Base-by-base conservation (phyloP, 1,140 invertebrate genomes). In the Agrypnia vestita region DNA sequence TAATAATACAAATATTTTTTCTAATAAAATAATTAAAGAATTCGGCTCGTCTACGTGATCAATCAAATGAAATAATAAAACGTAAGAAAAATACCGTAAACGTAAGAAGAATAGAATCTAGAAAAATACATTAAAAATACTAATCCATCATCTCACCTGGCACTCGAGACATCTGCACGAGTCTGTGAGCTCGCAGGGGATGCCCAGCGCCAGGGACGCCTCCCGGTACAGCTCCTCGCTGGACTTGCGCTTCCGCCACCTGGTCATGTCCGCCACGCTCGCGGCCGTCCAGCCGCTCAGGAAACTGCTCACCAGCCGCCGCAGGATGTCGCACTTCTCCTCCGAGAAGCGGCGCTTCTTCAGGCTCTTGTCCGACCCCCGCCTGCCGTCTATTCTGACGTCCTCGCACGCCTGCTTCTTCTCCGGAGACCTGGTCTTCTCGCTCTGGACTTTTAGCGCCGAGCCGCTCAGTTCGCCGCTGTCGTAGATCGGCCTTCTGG, bases 81-180 rank as follows among this genome's bases (percentile, higher is more conserved):
- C 7, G 47, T 49, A 49, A 49, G 13, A 49, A 8, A 49, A 49
- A 49, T n/a, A n/a, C n/a, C n/a, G n/a, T n/a, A n/a, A n/a, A n/a
- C n/a, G n/a, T n/a, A n/a, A n/a, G n/a, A n/a, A n/a, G n/a, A n/a
- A n/a, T n/a, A n/a, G n/a, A n/a, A n/a, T n/a, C n/a, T n/a, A n/a
- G n/a, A 35, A 3, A 6, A 35, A 35, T 35, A 3, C 6, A 35
- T 3, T 35, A 3, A 35, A 35, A 35, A 35, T 35, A 35, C 25
- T 6, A 35, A 35, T 35, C 6, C 25, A 35, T 35, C 25, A 35
- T 35, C 25, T 69, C 82, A 90, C 90, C 87, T 91, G 90, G 77
- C 90, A 91, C 81, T 90, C 89, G 76, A 91, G 86, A 83, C 90
- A 91, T 71, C 89, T 86, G 81, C 90, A 91, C 81, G 87, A 90